Evolutionary conservation across 2,888 invertebrate species (phyloP).

Genomic region (Conchocele bisecta): DNA sequence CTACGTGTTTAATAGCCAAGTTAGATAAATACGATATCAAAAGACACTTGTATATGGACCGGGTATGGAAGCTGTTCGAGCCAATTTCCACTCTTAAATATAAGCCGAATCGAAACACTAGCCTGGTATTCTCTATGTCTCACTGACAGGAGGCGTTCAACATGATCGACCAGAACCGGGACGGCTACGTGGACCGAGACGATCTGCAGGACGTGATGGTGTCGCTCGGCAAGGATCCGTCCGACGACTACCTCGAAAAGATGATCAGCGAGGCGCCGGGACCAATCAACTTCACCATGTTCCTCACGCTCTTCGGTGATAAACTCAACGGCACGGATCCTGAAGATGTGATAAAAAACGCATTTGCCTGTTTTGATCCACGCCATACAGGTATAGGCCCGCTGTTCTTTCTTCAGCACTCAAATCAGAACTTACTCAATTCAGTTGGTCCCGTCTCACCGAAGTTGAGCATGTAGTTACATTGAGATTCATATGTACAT

Average conservation of each 20-base stretch:
- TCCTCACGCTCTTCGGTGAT: constrained; percentile 82
- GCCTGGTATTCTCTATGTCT: background rate
- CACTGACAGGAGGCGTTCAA: constrained; percentile 79
- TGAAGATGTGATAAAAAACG: constrained; percentile 81
- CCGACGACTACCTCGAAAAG: constrained; percentile 77
- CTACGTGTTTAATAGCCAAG: no score
- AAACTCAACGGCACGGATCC: constrained; percentile 82
- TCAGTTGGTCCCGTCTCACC: no score
- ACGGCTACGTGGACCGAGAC: constrained; percentile 81
- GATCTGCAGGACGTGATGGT: constrained; percentile 80
- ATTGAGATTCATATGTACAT: no score
- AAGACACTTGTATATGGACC: no score
- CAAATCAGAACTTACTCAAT: no score
- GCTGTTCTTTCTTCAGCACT: no score
- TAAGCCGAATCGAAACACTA: no score
- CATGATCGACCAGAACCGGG: constrained; percentile 82
- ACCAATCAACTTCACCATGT: constrained; percentile 82
- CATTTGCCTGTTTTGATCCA: constrained; percentile 81
- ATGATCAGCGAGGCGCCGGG: constrained; percentile 82
- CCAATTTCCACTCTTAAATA: no score
- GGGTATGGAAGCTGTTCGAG: no score
- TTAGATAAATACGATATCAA: no score
- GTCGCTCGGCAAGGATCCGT: constrained; percentile 81
- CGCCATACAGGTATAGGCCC: constrained; percentile 62
- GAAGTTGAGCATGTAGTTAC: no score